These are phyloP conservation scores for Cydia fagiglandana DNA, from an alignment of 1,140 invertebrate genomes.

Conservation along the genomic window DNA sequence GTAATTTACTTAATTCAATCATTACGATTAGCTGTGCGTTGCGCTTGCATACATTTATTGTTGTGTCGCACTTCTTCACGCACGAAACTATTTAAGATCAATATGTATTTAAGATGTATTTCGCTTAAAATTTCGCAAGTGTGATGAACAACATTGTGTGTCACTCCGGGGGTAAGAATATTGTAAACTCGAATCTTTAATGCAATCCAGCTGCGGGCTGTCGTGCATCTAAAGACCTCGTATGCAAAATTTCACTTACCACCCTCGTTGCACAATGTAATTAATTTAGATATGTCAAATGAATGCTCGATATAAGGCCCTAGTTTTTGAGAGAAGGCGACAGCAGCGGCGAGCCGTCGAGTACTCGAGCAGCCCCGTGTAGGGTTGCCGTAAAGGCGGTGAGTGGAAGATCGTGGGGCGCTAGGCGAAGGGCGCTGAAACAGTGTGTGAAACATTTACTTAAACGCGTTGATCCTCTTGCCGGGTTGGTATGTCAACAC, in stretches of 20 bases:
- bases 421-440: constrained; percentile 69
- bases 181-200: no score
- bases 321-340: neutral
- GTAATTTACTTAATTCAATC: no score
- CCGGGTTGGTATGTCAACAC: constrained; percentile 19
- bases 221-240: no score
- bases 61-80: no score
- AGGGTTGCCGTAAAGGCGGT: constrained; percentile 63
- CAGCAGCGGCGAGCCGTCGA: constrained; percentile 39
- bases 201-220: no score
- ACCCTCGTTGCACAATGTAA: no score
- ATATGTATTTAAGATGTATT: no score
- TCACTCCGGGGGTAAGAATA: no score
- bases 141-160: no score
- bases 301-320: neutral
- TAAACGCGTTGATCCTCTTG: constrained; percentile 44
- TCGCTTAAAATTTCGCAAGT: no score
- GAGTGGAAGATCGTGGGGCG: constrained; percentile 70
- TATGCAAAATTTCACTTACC: no score
- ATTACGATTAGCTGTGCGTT: neutral
- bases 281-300: neutral
- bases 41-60: constrained; percentile 19
- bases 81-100: no score
- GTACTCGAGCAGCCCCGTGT: constrained; percentile 51
- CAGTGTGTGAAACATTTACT: constrained; percentile 51